Percentiles rank a stretch among this genome's conserved stretches.
phyloP scores from a whole-genome alignment of 2,888 invertebrate genomes.

The Sinelater perroti region DNA sequence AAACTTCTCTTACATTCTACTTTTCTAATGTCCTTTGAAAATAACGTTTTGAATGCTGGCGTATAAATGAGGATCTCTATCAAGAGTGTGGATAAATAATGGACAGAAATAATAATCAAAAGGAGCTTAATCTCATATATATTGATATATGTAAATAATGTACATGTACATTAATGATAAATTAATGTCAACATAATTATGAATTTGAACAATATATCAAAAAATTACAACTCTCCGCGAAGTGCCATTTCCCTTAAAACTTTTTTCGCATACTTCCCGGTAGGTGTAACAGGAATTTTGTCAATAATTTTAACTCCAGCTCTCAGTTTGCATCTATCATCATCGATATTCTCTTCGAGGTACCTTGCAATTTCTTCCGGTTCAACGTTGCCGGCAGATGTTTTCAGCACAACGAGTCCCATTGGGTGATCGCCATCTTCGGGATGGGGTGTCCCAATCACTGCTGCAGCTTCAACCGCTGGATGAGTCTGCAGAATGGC shows the following conservation, averaged over 20 bases:
- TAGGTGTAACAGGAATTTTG: constrained; percentile 21
- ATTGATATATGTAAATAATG: too few relatives aligned
- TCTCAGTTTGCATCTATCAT: constrained; percentile 23
- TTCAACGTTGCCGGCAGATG: constrained; percentile 41
- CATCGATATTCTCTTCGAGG: constrained; percentile 24
- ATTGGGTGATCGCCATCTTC: constrained; percentile 46
- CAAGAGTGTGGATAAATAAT: too few relatives aligned
- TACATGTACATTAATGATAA: too few relatives aligned
- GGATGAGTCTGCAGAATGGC: constrained; percentile 41
- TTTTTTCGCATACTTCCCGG: constrained; percentile 23
- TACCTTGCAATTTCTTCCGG: constrained; percentile 40
- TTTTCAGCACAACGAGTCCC: constrained; percentile 29
- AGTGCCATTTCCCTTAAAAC: constrained; percentile 5
- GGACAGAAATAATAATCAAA: too few relatives aligned
- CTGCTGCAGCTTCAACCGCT: constrained; percentile 39
- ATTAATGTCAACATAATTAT: too few relatives aligned
- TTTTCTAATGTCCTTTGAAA: too few relatives aligned
- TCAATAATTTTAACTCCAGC: constrained; percentile 31
- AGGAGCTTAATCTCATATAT: too few relatives aligned
- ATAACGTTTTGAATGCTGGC: too few relatives aligned
- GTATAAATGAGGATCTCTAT: too few relatives aligned
- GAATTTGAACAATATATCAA: not conserved
- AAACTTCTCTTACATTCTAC: too few relatives aligned
- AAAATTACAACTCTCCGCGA: not conserved
- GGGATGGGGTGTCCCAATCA: constrained; percentile 44